Conservation (phyloP, 2,113 vertebrate species). For the Neofelis nebulosa region DNA sequence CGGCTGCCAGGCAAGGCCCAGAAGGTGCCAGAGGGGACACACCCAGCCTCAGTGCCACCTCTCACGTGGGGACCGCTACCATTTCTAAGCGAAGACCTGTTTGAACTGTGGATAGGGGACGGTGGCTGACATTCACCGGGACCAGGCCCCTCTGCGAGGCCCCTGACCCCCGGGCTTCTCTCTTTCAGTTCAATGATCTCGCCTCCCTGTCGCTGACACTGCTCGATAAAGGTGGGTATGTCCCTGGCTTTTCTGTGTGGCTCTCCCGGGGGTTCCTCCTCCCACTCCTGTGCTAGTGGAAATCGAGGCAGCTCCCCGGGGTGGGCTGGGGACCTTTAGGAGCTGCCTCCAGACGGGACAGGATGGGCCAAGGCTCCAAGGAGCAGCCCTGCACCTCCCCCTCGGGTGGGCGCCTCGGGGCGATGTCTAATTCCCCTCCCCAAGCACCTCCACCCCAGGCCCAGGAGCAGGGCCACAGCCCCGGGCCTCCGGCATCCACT, state of each 20-base stretch:
- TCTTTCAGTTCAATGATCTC: conserved; percentile 94
- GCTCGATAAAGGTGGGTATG: conserved; percentile 93
- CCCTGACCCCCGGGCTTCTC: conserved; percentile 44
- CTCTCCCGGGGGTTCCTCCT: not conserved
- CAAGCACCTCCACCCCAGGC: too few relatives aligned
- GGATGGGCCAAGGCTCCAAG: not conserved
- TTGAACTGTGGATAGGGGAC: not conserved
- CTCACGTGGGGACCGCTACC: not conserved
- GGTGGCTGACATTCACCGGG: fast-evolving
- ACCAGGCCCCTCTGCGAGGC: not conserved
- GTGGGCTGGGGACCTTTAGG: not conserved
- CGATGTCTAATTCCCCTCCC: not conserved
- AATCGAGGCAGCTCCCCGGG: not conserved
- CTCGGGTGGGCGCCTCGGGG: not conserved
- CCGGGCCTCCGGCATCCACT: fast-evolving
- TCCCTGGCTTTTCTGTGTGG: fast-evolving
- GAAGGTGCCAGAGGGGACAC: not conserved
- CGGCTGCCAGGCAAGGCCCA: not conserved
- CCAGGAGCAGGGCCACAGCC: too few relatives aligned
- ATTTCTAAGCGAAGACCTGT: not conserved
- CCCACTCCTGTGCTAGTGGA: not conserved
- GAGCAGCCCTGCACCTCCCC: not conserved
- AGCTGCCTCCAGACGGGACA: not conserved
- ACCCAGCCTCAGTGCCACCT: not conserved
- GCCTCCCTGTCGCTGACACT: conserved; percentile 92